Percentiles rank a stretch among this genome's conserved stretches.
Evolutionary conservation across 2,797 vertebrate species (phyloP).

Genomic region (Decapterus maruadsi): DNA sequence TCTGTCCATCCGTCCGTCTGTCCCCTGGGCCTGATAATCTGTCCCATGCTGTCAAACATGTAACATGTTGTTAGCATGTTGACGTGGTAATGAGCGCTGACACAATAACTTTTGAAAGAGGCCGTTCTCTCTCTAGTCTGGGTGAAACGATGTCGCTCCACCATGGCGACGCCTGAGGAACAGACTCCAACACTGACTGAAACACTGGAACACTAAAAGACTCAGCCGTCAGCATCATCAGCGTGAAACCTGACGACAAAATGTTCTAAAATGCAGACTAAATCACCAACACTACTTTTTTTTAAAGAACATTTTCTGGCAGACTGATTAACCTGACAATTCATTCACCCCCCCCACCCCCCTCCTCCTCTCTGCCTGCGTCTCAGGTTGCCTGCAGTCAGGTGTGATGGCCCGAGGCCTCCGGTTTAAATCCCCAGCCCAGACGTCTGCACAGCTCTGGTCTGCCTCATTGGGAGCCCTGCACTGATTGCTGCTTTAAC

Average conservation of each 20-base stretch:
- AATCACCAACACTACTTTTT: neutral
- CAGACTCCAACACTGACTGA: neutral
- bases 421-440: conserved; percentile 75
- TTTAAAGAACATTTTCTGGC: neutral
- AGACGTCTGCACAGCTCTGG: conserved; percentile 78
- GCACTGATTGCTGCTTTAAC: conserved; percentile 71
- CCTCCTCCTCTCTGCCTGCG: conserved; percentile 4
- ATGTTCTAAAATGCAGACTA: neutral
- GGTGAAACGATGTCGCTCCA: neutral
- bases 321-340: conserved; percentile 15
- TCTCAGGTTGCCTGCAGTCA: conserved; percentile 79
- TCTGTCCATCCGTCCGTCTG: too few relatives aligned
- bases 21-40: too few relatives aligned
- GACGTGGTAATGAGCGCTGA: neutral
- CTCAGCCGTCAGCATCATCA: neutral
- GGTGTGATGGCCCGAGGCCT: conserved; percentile 76
- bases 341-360: conserved; percentile 26
- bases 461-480: conserved; percentile 71
- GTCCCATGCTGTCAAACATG: conserved; percentile 6
- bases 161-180: neutral
- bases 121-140: neutral
- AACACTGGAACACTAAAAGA: neutral
- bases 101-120: neutral
- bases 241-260: neutral
- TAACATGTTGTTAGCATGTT: conserved; percentile 12